Percentiles rank a stretch among this genome's conserved stretches.
Conservation (phyloP, 1,140 invertebrate species). For the Solenopsis invicta region DNA sequence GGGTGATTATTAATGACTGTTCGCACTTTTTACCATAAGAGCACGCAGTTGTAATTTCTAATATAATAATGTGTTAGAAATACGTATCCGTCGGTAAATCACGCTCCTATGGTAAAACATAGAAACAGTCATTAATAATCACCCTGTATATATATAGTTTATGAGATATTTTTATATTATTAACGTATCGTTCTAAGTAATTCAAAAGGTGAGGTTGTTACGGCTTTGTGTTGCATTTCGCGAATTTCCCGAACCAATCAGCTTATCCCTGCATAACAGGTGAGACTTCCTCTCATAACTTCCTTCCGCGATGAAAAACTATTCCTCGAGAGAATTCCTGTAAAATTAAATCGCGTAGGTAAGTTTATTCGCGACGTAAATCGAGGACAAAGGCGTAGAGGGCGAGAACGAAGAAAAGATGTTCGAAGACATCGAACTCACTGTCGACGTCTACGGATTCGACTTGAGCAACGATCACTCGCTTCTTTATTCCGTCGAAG, state of each 20-base stretch:
- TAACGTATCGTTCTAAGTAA: too few relatives aligned
- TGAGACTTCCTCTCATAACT: not conserved
- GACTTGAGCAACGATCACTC: not conserved
- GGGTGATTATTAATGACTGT: too few relatives aligned
- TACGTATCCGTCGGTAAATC: too few relatives aligned
- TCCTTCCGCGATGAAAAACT: not conserved
- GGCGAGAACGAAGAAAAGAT: not conserved
- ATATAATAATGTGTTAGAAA: too few relatives aligned
- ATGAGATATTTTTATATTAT: too few relatives aligned
- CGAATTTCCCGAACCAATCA: not conserved
- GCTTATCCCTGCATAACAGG: not conserved
- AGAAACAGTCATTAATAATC: too few relatives aligned
- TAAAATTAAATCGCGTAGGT: not conserved
- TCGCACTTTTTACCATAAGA: too few relatives aligned
- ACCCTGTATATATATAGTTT: too few relatives aligned
- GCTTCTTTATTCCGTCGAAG: constrained; percentile 5
- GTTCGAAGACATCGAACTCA: not conserved
- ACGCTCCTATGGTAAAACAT: too few relatives aligned
- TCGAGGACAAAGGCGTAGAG: not conserved
- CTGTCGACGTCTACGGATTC: not conserved
- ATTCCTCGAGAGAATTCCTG: not conserved
- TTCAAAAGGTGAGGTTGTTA: not conserved
- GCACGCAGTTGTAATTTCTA: too few relatives aligned
- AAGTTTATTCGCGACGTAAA: constrained; percentile 2
- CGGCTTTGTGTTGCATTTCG: not conserved